These are phyloP conservation scores for Aplocera efformata DNA, from an alignment of 2,888 invertebrate species.

Conservation along the genomic window DNA sequence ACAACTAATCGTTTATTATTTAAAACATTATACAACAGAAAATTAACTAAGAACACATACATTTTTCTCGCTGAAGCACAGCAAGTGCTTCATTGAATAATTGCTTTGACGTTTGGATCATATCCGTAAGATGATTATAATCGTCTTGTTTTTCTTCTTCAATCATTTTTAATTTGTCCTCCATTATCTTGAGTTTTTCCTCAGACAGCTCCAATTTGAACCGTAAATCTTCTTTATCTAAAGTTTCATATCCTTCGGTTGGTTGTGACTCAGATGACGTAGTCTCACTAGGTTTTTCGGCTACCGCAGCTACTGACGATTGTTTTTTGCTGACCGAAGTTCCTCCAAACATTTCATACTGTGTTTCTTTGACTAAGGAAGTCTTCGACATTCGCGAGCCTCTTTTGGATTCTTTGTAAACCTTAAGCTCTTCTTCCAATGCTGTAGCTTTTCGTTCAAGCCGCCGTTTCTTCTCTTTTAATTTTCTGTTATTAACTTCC, in stretches of 20 bases:
- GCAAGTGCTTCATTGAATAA: conserved; percentile 77
- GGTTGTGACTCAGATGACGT: conserved; percentile 46
- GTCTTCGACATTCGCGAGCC: conserved; percentile 51
- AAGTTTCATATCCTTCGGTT: conserved; percentile 42
- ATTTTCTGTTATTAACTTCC: conserved; percentile 75
- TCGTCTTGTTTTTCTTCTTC: conserved; percentile 83
- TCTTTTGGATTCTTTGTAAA: conserved; percentile 46
- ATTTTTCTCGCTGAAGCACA: conserved; percentile 68
- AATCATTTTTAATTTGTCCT: conserved; percentile 82
- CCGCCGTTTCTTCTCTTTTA: conserved; percentile 74
- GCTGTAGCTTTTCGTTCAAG: conserved; percentile 50
- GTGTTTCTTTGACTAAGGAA: conserved; percentile 42
- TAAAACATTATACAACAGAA: conserved; percentile 25
- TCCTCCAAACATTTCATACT: conserved; percentile 33
- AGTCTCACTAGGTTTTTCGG: conserved; percentile 51
- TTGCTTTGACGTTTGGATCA: conserved; percentile 79
- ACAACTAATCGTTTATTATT: conserved; percentile 25
- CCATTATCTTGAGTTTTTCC: conserved; percentile 83
- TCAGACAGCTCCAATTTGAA: conserved; percentile 81
- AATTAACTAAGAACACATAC: conserved; percentile 51
- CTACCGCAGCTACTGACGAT: conserved; percentile 44
- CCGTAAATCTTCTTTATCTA: conserved; percentile 65
- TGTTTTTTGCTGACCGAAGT: conserved; percentile 41
- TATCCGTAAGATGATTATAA: conserved; percentile 74
- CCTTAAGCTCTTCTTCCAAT: conserved; percentile 52